A percentile compares a stretch with the other conserved stretches of the same genome.
Conservation (phyloP, 2,797 vertebrate genomes). For the Intellagama lesueurii region DNA sequence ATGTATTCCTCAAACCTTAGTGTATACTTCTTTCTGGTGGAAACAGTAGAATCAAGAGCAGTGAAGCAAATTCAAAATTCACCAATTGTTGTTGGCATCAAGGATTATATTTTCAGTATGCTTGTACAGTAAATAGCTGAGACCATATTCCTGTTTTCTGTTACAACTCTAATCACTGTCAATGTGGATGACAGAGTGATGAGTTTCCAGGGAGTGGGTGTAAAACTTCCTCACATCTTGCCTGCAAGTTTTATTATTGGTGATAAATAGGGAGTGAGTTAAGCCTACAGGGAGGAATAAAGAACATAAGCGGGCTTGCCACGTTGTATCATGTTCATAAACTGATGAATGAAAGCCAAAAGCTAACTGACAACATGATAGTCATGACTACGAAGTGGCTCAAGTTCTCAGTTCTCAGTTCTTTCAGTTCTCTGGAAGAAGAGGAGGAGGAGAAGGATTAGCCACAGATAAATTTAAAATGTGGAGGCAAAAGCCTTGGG, state of each 20-base stretch:
- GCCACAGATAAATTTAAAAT: constrained; percentile 45
- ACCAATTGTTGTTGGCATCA: neutral
- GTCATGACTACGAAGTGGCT: constrained; percentile 22
- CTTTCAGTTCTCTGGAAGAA: fast-evolving
- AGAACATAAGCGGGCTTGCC: neutral
- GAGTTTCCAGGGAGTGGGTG: constrained; percentile 10
- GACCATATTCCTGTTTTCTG: constrained; percentile 43
- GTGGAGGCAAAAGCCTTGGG: constrained; percentile 1
- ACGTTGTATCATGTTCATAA: neutral
- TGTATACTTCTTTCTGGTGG: neutral
- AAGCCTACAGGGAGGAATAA: constrained; percentile 32
- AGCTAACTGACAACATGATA: neutral
- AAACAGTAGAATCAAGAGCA: neutral
- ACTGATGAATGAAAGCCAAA: constrained; percentile 2
- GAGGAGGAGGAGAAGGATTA: neutral
- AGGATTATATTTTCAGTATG: neutral
- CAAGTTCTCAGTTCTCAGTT: constrained; percentile 19
- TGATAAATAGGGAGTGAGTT: neutral
- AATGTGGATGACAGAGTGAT: neutral
- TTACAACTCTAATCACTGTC: constrained; percentile 29
- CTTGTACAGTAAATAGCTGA: neutral
- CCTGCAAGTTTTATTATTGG: constrained; percentile 51
- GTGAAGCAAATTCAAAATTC: neutral
- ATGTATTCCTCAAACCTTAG: neutral
- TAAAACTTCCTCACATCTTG: constrained; percentile 38